Base-by-base conservation (phyloP, 2,797 vertebrate genomes). In the Bovichtus diacanthus region DNA sequence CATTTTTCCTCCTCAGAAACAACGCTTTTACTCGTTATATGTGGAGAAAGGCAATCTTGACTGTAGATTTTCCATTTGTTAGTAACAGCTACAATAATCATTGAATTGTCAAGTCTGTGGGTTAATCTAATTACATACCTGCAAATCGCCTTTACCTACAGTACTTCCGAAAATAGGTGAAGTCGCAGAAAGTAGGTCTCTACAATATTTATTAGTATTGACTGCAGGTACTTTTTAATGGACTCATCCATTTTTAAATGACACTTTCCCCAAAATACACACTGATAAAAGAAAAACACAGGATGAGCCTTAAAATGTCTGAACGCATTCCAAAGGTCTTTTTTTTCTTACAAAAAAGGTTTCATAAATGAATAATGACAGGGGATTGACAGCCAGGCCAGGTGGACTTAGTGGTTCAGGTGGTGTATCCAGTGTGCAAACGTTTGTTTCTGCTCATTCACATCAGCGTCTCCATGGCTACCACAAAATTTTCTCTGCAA, bases 191-290 rank as follows among this genome's bases (percentile, higher is more conserved):
- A 86, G 53, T 68, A 56, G 74, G 49, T 11, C 70, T 72, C 63
- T 89, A 50, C 61, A 90, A 85, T 89, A 90, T 91, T 91, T 87
- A 91, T 88, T 16, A 79, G 27, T 23, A 72, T 59, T 65, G 74
- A 82, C 64, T 66, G 61, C 80, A 88, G 78, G 81, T 84, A 61
- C 54, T 47, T 75, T 59, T 59, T 86, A 89, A 94, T 87, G 87
- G 88, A 85, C 47, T 91, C 85, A 88, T 92, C 4, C 3, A 94
- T 92, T 90, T 92, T 94, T 91, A 74, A 89, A 68, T 61, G 55
- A 74, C 29, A 81, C 65, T 41, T 60, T 56, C 44, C 77, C 39
- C 19, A 76, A 81, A 91, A 81, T 86, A 81, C 71, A 77, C 12
- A 51, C 31, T 9, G 69, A 60, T 65, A 54, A 39, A 66, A 56